Percentiles rank a stretch among this genome's conserved stretches.
Conservation (phyloP, 2,797 vertebrate genomes). For the Salarias fasciatus region DNA sequence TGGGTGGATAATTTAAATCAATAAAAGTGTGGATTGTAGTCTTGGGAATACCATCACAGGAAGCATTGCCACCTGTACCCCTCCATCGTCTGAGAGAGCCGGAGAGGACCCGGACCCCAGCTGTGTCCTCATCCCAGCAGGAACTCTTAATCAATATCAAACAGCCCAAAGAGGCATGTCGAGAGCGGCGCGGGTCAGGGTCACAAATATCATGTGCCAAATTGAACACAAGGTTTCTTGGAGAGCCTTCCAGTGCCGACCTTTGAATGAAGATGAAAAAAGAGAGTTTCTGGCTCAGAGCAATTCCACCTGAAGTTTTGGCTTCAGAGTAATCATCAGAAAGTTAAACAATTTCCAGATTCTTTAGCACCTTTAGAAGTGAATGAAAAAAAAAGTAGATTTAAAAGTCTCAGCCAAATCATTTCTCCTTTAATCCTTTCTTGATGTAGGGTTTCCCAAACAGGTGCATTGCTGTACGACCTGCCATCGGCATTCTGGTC, state of each 20-base stretch:
- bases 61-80: constrained; percentile 4
- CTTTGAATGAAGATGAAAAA: constrained; percentile 28
- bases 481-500: constrained; percentile 63
- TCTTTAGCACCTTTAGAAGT: no score
- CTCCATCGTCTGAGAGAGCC: neutral
- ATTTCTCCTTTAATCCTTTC: constrained; percentile 13
- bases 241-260: constrained; percentile 36
- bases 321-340: constrained; percentile 4
- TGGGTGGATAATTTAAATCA: no score
- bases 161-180: constrained; percentile 41
- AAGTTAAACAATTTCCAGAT: neutral
- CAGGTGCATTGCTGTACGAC: constrained; percentile 12
- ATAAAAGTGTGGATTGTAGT: no score
- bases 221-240: constrained; percentile 52
- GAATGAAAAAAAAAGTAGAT: neutral
- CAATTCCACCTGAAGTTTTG: constrained; percentile 11
- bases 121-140: constrained; percentile 55
- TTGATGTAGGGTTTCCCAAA: constrained; percentile 30
- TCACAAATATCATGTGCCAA: constrained; percentile 56
- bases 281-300: constrained; percentile 17
- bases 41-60: neutral
- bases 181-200: constrained; percentile 47
- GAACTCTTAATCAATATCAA: constrained; percentile 64
- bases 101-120: constrained; percentile 41
- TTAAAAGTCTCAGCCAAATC: constrained; percentile 15